Percentiles rank a stretch among this genome's conserved stretches.
Conservation (phyloP, 1,140 invertebrate genomes). For the Ylistrum balloti region DNA sequence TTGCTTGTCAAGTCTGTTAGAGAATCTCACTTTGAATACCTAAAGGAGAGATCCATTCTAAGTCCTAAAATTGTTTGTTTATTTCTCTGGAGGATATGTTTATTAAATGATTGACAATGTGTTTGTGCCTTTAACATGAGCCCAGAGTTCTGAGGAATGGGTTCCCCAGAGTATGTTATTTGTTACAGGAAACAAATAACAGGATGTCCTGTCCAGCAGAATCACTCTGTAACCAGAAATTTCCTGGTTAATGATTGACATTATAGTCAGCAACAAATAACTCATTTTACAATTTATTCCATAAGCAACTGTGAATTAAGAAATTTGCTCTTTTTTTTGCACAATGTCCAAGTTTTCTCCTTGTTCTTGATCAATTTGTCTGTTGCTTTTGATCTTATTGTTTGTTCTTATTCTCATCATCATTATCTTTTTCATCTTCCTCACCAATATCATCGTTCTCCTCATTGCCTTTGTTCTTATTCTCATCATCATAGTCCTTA, state of each 20-base stretch:
- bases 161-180: background rate
- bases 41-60: background rate
- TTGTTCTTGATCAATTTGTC: too few relatives aligned
- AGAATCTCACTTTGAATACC: background rate
- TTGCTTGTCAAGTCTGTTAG: background rate
- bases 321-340: too few relatives aligned
- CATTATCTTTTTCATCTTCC: too few relatives aligned
- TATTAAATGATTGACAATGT: conserved; percentile 19
- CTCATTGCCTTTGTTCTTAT: too few relatives aligned
- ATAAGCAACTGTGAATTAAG: too few relatives aligned
- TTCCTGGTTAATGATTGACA: background rate
- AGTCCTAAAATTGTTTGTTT: background rate
- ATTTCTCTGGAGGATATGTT: background rate
- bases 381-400: too few relatives aligned
- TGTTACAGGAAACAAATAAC: background rate
- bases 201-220: background rate
- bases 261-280: too few relatives aligned
- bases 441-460: too few relatives aligned
- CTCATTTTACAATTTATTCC: too few relatives aligned
- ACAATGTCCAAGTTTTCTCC: too few relatives aligned
- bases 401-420: too few relatives aligned
- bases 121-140: background rate
- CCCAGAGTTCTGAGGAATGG: background rate
- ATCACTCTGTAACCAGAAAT: background rate
- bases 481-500: too few relatives aligned